Evolutionary conservation across 2,113 vertebrate genomes (phyloP).

Genomic region (Trichechus manatus): DNA sequence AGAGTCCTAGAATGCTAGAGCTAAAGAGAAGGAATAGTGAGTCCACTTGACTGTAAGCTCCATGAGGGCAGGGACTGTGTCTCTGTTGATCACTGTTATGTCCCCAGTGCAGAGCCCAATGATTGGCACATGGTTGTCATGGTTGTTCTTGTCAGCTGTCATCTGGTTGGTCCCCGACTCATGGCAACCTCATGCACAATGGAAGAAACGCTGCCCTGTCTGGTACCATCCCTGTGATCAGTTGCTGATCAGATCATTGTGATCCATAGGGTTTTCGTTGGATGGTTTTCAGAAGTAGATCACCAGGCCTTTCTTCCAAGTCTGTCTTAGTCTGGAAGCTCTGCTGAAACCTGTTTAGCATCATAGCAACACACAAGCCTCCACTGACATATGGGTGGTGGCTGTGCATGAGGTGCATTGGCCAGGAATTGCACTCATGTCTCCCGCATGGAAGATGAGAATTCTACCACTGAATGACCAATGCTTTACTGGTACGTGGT

Average conservation of each 20-base stretch:
- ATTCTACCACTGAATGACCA: background rate
- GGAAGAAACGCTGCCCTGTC: background rate
- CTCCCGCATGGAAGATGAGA: background rate
- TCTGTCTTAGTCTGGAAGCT: background rate
- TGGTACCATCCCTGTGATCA: background rate
- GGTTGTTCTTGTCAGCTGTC: background rate
- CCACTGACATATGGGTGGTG: background rate
- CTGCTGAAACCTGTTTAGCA: background rate
- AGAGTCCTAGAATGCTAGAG: background rate
- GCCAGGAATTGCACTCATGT: background rate
- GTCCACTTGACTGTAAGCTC: background rate
- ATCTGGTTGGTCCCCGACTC: too few relatives aligned
- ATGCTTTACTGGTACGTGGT: background rate
- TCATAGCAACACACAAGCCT: background rate
- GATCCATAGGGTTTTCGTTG: background rate
- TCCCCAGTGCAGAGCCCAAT: too few relatives aligned
- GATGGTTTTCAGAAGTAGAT: background rate
- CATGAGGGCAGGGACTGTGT: fast-evolving
- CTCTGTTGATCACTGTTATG: background rate
- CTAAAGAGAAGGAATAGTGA: fast-evolving
- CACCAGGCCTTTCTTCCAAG: background rate
- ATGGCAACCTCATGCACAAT: background rate
- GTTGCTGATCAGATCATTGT: background rate
- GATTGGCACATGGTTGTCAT: background rate
- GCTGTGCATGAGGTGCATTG: background rate